Evolutionary conservation across 2,797 vertebrate genomes (phyloP), one percentile per base, ranked within the genome.

Genomic region (Alectoris magna): DNA sequence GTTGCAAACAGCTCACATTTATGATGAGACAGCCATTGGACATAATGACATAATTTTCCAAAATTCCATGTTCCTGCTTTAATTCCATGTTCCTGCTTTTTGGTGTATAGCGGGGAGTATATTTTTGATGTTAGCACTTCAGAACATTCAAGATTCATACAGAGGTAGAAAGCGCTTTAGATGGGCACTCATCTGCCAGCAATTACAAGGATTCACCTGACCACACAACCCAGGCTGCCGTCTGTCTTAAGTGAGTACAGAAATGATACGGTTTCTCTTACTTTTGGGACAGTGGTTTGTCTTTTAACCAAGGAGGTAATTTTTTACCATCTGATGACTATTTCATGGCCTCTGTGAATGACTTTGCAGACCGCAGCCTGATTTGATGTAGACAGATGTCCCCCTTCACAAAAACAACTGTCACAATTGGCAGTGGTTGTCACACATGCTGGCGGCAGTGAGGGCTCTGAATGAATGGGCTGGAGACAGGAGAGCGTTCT

Each of bases 311-410:
- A 81, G 76, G 91, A 86, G 31, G 64, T 78, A 89, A 83, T 92
- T 96, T 92, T 55, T 93, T 96, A 84, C 87, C 86, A 91, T 93
- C 84, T 93, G 78, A 96, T 92, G 64, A 92, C 85, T 90, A 55
- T 94, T 95, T 91, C 46, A 24, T 84, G 78, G 77, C 68, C 91
- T 93, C 83, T 88, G 58, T 83, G 85, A 93, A 89, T 90, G 78
- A 90, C 72, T 94, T 93, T 90, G 60, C 84, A 81, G 78, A 89
- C 78, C 84, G 27, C 62, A 51, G 84, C 71, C 88, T 87, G 85
- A 83, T 95, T 94, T 94, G 91, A 87, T 91, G 78, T 83, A 89
- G 93, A 91, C 94, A 95, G 92, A 94, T 96, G 94, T 95, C 90
- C 71, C 36, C 73, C 46, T 95, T 97, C 93, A 94, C 63, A 63